Percentiles rank a stretch among this genome's conserved stretches.
phyloP scores from a whole-genome alignment of 92 coral and sea anemone genomes.

The Pocillopora grandis region DNA sequence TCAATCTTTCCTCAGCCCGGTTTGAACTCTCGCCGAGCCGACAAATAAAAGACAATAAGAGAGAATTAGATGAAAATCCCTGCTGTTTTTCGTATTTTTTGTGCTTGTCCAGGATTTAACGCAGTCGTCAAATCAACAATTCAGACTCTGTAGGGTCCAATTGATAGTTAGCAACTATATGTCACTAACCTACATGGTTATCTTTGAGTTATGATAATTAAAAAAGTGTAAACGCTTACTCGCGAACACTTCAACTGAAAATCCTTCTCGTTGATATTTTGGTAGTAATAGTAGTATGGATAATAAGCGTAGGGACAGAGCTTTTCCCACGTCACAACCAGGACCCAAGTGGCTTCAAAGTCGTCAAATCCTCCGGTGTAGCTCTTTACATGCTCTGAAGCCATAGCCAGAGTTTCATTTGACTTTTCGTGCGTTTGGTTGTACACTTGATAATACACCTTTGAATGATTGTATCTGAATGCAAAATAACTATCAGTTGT shows the following conservation, averaged over 20 bases:
- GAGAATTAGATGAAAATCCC: too few relatives aligned
- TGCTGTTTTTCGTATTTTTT: too few relatives aligned
- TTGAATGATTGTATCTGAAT: constrained; percentile 4
- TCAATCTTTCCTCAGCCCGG: too few relatives aligned
- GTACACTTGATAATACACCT: constrained; percentile 38
- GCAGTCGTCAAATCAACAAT: too few relatives aligned
- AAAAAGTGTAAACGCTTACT: background rate
- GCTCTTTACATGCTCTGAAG: constrained; percentile 17
- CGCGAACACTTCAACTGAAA: background rate
- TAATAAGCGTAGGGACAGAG: constrained; percentile 30
- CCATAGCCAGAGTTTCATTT: background rate
- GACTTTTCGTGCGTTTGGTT: background rate
- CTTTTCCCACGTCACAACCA: constrained; percentile 47
- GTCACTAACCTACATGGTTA: too few relatives aligned
- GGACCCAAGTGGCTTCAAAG: constrained; percentile 47
- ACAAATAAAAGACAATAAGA: too few relatives aligned
- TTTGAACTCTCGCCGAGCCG: too few relatives aligned
- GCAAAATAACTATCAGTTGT: background rate
- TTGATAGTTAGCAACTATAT: too few relatives aligned
- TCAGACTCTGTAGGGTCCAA: too few relatives aligned
- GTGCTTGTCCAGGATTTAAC: too few relatives aligned
- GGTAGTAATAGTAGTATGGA: constrained; percentile 7
- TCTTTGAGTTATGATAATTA: background rate
- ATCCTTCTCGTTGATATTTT: background rate
- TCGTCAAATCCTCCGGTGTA: constrained; percentile 7